Conservation (phyloP, 2,113 vertebrate genomes). For the Podocnemis expansa region DNA sequence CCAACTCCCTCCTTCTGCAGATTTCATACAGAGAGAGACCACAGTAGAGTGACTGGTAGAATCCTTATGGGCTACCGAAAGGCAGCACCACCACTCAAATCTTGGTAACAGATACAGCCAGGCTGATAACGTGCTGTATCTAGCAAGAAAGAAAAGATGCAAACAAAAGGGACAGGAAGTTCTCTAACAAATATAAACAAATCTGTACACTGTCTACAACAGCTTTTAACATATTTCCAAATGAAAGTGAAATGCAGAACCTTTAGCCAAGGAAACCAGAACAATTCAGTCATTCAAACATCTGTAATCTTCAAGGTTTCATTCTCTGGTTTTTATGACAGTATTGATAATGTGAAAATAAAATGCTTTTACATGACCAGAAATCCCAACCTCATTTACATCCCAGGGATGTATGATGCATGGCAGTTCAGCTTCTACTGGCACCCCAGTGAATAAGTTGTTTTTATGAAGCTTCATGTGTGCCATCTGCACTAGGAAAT, state of each 20-base stretch:
- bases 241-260: background rate
- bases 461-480: background rate
- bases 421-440: background rate
- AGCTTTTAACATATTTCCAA: too few species aligned
- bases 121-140: background rate
- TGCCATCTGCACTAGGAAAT: background rate
- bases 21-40: background rate
- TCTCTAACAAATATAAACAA: background rate
- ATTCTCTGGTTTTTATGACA: background rate
- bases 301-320: background rate
- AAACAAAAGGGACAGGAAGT: background rate
- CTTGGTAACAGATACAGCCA: background rate
- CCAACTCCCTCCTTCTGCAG: background rate
- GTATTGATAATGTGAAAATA: background rate
- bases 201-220: background rate
- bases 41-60: background rate
- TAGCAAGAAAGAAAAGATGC: too few species aligned
- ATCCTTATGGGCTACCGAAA: background rate
- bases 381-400: background rate
- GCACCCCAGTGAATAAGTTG: background rate
- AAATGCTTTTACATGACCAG: background rate
- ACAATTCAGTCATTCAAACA: background rate
- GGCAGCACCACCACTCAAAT: background rate
- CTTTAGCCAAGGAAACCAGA: background rate
- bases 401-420: too few species aligned